These are phyloP conservation scores for Gastracanthus pulcherrimus DNA, from an alignment of 2,888 invertebrate genomes.

Conservation along the genomic window DNA sequence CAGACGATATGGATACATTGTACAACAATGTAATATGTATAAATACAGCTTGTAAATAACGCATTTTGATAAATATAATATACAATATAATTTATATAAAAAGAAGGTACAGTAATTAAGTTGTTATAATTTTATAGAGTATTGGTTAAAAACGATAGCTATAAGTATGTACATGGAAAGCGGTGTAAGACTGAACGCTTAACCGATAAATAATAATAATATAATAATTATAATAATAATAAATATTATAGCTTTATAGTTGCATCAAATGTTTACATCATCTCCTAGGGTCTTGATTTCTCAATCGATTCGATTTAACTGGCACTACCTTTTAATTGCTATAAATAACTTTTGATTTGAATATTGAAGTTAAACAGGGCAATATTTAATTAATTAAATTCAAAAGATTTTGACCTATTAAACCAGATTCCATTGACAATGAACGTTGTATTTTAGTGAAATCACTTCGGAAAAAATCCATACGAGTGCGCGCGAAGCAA, in stretches of 20 bases:
- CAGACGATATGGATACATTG: neutral
- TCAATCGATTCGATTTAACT: neutral
- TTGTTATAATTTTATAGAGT: no score
- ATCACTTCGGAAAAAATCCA: neutral
- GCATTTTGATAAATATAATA: neutral
- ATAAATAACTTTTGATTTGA: neutral
- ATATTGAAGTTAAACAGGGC: neutral
- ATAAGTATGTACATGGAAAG: conserved; percentile 24
- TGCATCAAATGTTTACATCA: neutral
- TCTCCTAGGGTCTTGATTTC: neutral
- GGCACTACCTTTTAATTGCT: neutral
- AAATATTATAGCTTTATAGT: neutral
- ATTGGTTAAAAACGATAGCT: neutral
- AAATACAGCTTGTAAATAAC: neutral
- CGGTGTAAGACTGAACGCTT: neutral
- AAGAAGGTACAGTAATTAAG: no score
- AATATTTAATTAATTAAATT: neutral
- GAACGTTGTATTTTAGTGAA: neutral
- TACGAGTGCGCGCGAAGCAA: no score
- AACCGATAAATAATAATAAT: conserved; percentile 27
- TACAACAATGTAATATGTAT: neutral
- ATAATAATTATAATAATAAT: conserved; percentile 13
- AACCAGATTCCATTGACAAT: neutral
- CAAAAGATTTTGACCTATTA: neutral
- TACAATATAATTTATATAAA: neutral